These are phyloP conservation scores for Myotis findleyi DNA, from an alignment of 2,797 vertebrate species.

Conservation along the genomic window DNA sequence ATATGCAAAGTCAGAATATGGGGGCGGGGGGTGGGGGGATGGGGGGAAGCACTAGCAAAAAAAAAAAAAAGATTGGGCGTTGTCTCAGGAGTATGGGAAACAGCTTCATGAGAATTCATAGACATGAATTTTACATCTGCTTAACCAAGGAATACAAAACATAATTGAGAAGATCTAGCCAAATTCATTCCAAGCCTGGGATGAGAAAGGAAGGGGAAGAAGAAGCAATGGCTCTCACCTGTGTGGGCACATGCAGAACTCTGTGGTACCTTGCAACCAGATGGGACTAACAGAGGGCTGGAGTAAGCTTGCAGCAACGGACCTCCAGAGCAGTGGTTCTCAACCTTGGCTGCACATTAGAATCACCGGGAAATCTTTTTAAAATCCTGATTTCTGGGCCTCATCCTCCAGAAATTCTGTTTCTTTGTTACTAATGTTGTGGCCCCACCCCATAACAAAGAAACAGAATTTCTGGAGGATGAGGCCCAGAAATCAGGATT, in stretches of 20 bases:
- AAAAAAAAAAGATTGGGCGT: not conserved
- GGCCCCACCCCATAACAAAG: no score
- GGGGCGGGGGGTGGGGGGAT: no score
- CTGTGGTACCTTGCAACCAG: not conserved
- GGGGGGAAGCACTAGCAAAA: not conserved
- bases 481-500: no score
- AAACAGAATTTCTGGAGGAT: no score
- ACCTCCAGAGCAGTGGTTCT: not conserved
- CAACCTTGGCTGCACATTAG: no score
- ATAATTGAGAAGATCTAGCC: not conserved
- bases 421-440: no score
- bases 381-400: no score
- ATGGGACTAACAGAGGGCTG: not conserved
- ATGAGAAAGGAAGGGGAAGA: not conserved
- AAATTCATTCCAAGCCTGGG: not conserved
- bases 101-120: not conserved
- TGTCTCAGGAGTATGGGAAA: not conserved
- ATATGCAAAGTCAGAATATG: not conserved
- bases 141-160: conserved; percentile 21
- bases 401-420: no score
- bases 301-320: not conserved
- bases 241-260: not conserved
- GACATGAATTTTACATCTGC: conserved; percentile 42
- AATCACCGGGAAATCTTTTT: no score
- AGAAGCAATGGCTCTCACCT: not conserved